Conservation (phyloP, 2,113 vertebrate genomes). For the Eudyptes chrysolophus region DNA sequence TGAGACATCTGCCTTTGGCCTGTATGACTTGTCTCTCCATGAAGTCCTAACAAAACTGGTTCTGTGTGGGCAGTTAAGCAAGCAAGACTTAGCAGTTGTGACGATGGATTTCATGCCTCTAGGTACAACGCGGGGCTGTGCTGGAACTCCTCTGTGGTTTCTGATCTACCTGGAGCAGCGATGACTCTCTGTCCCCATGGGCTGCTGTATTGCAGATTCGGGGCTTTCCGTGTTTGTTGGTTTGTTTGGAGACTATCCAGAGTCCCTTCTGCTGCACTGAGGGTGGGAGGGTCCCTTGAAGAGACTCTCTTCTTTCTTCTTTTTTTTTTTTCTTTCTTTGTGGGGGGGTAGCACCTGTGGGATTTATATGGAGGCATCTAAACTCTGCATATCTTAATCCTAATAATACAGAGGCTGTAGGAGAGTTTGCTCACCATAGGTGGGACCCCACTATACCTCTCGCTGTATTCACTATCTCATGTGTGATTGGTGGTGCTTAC, state of each 20-base stretch:
- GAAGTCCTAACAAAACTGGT: slow-evolving; percentile 26
- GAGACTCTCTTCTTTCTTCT: background rate
- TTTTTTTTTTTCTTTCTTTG: no score
- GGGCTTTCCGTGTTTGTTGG: background rate
- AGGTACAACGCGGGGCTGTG: background rate
- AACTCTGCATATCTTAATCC: background rate
- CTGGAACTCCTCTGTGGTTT: background rate
- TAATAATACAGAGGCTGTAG: background rate
- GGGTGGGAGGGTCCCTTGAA: background rate
- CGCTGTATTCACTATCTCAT: rapidly evolving
- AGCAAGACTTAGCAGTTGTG: background rate
- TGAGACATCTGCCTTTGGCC: background rate
- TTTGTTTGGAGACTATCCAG: background rate
- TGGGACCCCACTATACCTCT: background rate
- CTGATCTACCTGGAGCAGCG: background rate
- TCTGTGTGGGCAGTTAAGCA: background rate
- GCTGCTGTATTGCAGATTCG: background rate
- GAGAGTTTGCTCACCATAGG: rapidly evolving
- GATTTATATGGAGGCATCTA: background rate
- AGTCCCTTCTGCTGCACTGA: background rate
- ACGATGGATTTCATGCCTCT: background rate
- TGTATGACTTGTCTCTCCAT: background rate
- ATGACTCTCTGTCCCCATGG: background rate
- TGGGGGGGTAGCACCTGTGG: background rate
- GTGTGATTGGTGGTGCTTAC: background rate